These are phyloP conservation scores for Girardinichthys multiradiatus DNA, from an alignment of 2,113 vertebrate genomes.

Conservation along the genomic window DNA sequence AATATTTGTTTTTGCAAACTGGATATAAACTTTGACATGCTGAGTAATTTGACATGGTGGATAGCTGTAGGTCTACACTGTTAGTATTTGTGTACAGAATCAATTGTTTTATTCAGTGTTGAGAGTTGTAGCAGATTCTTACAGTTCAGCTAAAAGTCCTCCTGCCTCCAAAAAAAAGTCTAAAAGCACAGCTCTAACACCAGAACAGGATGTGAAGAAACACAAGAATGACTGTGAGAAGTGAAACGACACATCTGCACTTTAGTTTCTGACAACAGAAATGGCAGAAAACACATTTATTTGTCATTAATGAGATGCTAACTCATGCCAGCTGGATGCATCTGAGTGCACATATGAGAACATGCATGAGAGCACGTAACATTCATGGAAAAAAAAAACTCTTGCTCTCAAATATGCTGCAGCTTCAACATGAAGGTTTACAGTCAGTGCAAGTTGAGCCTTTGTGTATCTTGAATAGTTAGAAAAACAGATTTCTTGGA, in stretches of 20 bases:
- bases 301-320: slow-evolving; percentile 56
- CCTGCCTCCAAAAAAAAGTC: slow-evolving; percentile 20
- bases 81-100: slow-evolving; percentile 53
- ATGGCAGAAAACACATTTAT: slow-evolving; percentile 30
- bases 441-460: slow-evolving; percentile 30
- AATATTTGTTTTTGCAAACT: slow-evolving; percentile 75
- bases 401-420: slow-evolving; percentile 40
- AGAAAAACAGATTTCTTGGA: slow-evolving; percentile 57
- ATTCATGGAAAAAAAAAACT: slow-evolving; percentile 58
- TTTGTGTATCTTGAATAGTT: slow-evolving; percentile 58
- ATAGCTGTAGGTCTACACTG: slow-evolving; percentile 55
- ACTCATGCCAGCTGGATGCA: slow-evolving; percentile 65
- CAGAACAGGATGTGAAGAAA: slow-evolving; percentile 48
- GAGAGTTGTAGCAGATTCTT: slow-evolving; percentile 16
- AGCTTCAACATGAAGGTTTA: slow-evolving; percentile 70
- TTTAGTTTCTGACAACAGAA: slow-evolving; percentile 46
- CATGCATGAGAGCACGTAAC: slow-evolving; percentile 74
- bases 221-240: slow-evolving; percentile 34
- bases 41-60: slow-evolving; percentile 55
- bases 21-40: slow-evolving; percentile 80
- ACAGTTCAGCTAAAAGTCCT: slow-evolving; percentile 36
- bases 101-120: slow-evolving; percentile 30
- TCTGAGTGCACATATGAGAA: slow-evolving; percentile 63
- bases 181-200: slow-evolving; percentile 48
- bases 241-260: slow-evolving; percentile 36